Percentiles rank a stretch among this genome's conserved stretches.
These are phyloP conservation scores for Standfussiana lucernea DNA, from an alignment of 2,888 invertebrate species.

Conservation along the genomic window DNA sequence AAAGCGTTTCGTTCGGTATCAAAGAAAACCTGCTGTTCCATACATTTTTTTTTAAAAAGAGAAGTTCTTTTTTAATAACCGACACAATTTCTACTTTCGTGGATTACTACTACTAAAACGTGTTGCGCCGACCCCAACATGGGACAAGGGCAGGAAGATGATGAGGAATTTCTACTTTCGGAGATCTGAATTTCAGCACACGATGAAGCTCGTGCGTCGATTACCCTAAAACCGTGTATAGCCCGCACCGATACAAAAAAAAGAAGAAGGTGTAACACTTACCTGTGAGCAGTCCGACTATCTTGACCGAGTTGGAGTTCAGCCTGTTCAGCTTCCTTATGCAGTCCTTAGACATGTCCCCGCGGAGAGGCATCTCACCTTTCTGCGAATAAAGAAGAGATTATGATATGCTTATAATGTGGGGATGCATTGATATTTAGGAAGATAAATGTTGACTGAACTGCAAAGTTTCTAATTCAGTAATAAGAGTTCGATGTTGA, in stretches of 20 bases:
- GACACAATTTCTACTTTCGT: not conserved
- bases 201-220: too few relatives aligned
- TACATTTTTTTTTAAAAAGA: too few relatives aligned
- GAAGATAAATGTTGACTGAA: too few relatives aligned
- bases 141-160: too few relatives aligned
- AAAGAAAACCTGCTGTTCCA: not conserved
- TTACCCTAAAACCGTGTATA: not conserved
- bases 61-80: too few relatives aligned
- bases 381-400: constrained; percentile 62
- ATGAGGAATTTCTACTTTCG: not conserved
- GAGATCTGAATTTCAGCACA: not conserved
- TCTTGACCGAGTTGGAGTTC: constrained; percentile 99
- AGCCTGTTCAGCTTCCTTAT: constrained; percentile 92
- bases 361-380: constrained; percentile 73
- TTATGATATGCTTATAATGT: not conserved
- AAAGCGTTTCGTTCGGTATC: not conserved
- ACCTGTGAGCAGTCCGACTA: constrained; percentile 95
- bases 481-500: too few relatives aligned
- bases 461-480: too few relatives aligned
- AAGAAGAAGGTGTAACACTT: not conserved
- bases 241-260: not conserved
- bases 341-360: constrained; percentile 93
- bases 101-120: too few relatives aligned
- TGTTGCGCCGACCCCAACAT: too few relatives aligned
- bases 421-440: not conserved